phyloP scores from a whole-genome alignment of 2,888 invertebrate genomes.

The Drosophila prostipennis region DNA sequence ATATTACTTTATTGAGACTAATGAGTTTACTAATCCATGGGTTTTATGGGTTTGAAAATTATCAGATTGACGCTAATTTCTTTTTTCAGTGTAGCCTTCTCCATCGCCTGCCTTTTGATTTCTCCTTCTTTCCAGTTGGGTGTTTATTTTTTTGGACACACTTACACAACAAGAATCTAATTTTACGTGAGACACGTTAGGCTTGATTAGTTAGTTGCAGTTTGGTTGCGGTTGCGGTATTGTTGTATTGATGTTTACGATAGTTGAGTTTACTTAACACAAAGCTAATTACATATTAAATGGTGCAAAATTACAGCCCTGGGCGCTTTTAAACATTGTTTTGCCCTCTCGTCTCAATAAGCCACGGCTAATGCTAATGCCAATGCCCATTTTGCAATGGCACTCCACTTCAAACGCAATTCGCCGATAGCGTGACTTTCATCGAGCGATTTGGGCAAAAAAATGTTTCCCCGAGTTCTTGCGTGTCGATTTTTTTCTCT shows the following conservation, averaged over 20 bases:
- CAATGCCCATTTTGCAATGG: constrained; percentile 1
- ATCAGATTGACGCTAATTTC: neutral
- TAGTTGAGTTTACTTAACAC: constrained; percentile 77
- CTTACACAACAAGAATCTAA: constrained; percentile 55
- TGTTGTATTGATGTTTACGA: constrained; percentile 50
- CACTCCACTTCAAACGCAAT: constrained; percentile 6
- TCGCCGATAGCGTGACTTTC: constrained; percentile 65
- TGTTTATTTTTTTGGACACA: constrained; percentile 50
- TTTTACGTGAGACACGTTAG: constrained; percentile 53
- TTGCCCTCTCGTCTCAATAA: constrained; percentile 77
- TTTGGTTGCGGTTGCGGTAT: constrained; percentile 51
- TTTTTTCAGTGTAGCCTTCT: constrained; percentile 22
- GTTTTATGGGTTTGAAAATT: neutral
- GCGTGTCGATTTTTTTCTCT: constrained; percentile 83
- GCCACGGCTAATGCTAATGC: constrained; percentile 35
- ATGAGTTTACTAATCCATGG: neutral
- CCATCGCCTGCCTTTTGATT: constrained; percentile 28
- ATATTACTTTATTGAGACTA: neutral
- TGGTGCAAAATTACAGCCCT: constrained; percentile 83
- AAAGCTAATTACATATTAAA: constrained; percentile 81
- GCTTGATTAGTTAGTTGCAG: constrained; percentile 60
- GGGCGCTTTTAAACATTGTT: constrained; percentile 82
- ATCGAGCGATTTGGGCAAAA: constrained; percentile 80
- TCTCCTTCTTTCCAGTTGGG: constrained; percentile 10
- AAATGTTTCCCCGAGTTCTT: constrained; percentile 82